Base-by-base conservation (phyloP, 2,797 vertebrate genomes). In the Xiphophorus birchmanni region DNA sequence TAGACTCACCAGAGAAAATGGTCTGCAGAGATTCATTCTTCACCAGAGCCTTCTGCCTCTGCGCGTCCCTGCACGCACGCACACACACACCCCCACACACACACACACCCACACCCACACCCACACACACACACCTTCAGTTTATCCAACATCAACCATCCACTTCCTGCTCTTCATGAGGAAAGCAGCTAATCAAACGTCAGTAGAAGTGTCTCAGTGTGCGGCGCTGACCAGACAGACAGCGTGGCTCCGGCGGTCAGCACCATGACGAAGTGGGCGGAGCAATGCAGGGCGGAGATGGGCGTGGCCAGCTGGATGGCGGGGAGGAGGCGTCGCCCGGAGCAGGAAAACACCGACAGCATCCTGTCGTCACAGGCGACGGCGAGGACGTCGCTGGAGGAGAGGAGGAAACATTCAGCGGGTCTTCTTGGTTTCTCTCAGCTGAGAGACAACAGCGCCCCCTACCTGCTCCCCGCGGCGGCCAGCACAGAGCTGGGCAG, bases 321-420 rank as follows among this genome's bases (percentile, higher is more conserved):
- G 4, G 98, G 98, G 60, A 99, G 96, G 15, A 99, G 96, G 82
- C 98, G 96, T 78, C 97, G 97, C 56, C 98, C 98, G 80, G 96
- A 98, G 54, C 96, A 93, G 26, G 98, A 99, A 93, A 99, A 99
- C 67, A 99, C 97, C 0, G 98, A 99, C 87, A 99, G 17, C 9
- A 96, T 97, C 91, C 97, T 91, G 94, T 99, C 98, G 85, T 98
- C 97, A 79, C 97, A 98, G 80, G 96, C 97, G 0, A 98, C 97
- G 0, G 97, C 97, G 0, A 99, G 94, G 77, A 99, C 92, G 0
- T 99, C 97, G 79, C 98, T 99, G 89, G 2, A 32, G 77, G 12
- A 44, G 44, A 60, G 47, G 60, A 71, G 4, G 40, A 32, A 40
- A 44, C 40, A 6, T 26, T 44, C 37, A 23, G 32, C 9, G 3